A percentile compares a stretch with the other conserved stretches of the same genome.
Evolutionary conservation across 2,797 vertebrate species (phyloP).

Genomic region (Morelia viridis): DNA sequence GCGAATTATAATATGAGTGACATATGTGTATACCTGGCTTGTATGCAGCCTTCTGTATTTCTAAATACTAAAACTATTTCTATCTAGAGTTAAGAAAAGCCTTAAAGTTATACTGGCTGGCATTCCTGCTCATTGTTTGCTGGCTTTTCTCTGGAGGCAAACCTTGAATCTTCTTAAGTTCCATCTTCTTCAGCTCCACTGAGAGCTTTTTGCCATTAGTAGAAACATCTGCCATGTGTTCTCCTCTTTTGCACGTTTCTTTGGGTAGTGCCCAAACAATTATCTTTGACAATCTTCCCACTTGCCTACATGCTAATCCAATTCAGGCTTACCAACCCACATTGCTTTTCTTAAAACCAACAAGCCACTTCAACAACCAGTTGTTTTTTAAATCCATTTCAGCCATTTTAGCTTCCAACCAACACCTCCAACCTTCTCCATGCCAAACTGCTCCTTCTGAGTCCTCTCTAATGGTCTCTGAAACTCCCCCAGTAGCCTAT

Average conservation of each 20-base stretch:
- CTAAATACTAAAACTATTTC: neutral
- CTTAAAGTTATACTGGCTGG: neutral
- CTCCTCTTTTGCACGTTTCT: neutral
- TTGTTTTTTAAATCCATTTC: neutral
- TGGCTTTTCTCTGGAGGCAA: neutral
- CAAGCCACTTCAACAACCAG: neutral
- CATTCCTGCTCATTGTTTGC: neutral
- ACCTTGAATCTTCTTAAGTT: neutral
- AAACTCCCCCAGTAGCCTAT: too few species aligned
- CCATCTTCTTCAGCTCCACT: neutral
- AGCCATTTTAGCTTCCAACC: too few species aligned
- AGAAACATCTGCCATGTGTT: neutral
- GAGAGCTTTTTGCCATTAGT: neutral
- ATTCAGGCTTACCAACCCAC: neutral
- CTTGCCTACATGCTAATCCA: neutral
- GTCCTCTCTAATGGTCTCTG: too few species aligned
- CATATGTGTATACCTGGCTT: too few species aligned
- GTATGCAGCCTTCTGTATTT: too few species aligned
- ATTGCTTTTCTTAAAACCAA: neutral
- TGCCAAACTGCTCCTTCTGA: neutral
- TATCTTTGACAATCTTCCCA: neutral
- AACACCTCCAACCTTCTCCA: neutral
- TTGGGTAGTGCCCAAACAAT: neutral
- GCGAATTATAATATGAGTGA: too few species aligned
- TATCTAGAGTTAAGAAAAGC: neutral